phyloP scores from a whole-genome alignment of 2,797 vertebrate species.

The Acestrorhynchus altus region DNA sequence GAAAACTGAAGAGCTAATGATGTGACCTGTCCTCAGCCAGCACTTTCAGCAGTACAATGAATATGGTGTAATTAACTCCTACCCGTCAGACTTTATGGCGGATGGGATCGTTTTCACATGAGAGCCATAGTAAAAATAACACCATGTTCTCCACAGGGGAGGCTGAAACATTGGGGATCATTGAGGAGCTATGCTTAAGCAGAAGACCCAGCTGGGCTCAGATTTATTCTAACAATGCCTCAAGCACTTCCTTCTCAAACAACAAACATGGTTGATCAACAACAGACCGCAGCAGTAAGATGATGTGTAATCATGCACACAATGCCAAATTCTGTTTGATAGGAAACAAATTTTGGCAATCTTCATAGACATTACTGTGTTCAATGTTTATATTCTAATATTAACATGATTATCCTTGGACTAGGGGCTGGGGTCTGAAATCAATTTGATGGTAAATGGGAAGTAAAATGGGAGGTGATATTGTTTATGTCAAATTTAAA shows the following conservation, averaged over 20 bases:
- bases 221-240: constrained; percentile 5
- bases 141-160: constrained; percentile 57
- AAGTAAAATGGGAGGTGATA: too few relatives aligned
- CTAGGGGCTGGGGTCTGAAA: too few relatives aligned
- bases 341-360: too few relatives aligned
- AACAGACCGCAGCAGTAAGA: not conserved
- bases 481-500: too few relatives aligned
- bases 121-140: constrained; percentile 62
- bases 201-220: constrained; percentile 20
- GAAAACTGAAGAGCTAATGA: not conserved
- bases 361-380: too few relatives aligned
- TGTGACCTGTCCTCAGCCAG: constrained; percentile 59
- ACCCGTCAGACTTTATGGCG: constrained; percentile 58
- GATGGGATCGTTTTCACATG: constrained; percentile 26
- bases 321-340: too few relatives aligned
- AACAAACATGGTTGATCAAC: not conserved
- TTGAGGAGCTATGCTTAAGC: constrained; percentile 24
- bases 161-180: constrained; percentile 52
- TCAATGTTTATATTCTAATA: too few relatives aligned
- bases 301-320: too few relatives aligned
- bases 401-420: too few relatives aligned
- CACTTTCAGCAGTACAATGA: constrained; percentile 55
- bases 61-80: constrained; percentile 36
- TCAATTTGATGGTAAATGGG: too few relatives aligned
- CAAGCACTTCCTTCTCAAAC: constrained; percentile 4